Conservation (phyloP, 1,140 invertebrate species). For the Probaryconus sp. region DNA sequence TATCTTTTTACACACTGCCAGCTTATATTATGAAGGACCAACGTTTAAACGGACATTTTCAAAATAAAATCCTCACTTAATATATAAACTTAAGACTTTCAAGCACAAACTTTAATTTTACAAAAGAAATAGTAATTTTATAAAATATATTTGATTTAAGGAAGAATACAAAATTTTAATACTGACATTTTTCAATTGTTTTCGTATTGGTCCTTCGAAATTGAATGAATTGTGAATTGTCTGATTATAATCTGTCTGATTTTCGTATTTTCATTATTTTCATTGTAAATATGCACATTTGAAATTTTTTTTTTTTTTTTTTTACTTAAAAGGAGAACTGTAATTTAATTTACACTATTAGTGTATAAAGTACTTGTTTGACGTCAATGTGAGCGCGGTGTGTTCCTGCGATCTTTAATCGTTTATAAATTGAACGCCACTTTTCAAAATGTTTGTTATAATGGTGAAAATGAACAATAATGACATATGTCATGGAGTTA, state of each 20-base stretch:
- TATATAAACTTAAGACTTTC: neutral
- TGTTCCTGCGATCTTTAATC: slow-evolving; percentile 59
- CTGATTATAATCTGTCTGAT: neutral
- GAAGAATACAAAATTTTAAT: too few species aligned
- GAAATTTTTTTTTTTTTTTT: slow-evolving; percentile 25
- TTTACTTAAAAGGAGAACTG: slow-evolving; percentile 13
- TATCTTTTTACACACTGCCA: too few species aligned
- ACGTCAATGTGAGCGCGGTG: slow-evolving; percentile 54
- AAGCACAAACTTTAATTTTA: too few species aligned
- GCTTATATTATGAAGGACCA: too few species aligned
- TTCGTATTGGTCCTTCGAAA: too few species aligned
- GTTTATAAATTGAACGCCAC: slow-evolving; percentile 47
- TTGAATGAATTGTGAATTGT: slow-evolving; percentile 1
- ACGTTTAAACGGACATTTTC: slow-evolving; percentile 47
- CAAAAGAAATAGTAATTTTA: too few species aligned
- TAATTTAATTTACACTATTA: slow-evolving; percentile 26
- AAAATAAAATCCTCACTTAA: slow-evolving; percentile 13
- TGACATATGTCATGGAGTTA: too few species aligned
- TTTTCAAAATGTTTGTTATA: slow-evolving; percentile 53
- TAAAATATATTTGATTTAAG: slow-evolving; percentile 1
- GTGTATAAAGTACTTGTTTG: slow-evolving; percentile 46
- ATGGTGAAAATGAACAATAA: too few species aligned
- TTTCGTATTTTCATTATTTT: neutral
- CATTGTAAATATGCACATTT: slow-evolving; percentile 39
- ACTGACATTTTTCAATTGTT: neutral